A percentile compares a stretch with the other conserved stretches of the same genome.
Conservation (phyloP, 64 coral and sea anemone genomes). For the Dendronephthya gigantea region DNA sequence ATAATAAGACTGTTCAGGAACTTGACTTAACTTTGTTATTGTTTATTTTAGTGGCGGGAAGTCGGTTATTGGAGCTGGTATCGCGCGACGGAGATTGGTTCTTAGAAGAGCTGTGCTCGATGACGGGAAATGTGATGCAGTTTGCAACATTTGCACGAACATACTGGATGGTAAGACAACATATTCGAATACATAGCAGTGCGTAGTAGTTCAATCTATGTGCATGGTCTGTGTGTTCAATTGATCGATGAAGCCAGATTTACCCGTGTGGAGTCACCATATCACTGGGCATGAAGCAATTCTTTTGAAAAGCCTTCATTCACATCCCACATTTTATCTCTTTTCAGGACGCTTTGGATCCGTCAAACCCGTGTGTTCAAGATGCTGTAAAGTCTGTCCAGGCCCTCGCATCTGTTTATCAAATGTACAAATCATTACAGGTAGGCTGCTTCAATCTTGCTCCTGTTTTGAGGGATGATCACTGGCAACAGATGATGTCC, state of each 20-base stretch:
- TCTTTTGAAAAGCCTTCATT: neutral
- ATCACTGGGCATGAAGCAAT: too few relatives aligned
- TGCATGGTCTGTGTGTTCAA: too few relatives aligned
- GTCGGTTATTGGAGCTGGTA: constrained; percentile 63
- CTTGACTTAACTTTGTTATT: constrained; percentile 6
- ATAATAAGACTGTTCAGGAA: too few relatives aligned
- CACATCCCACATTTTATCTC: neutral
- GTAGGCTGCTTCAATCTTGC: neutral
- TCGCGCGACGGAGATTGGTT: constrained; percentile 98
- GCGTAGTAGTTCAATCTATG: too few relatives aligned
- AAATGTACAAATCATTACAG: constrained; percentile 9
- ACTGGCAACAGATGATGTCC: too few relatives aligned
- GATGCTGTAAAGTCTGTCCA: neutral
- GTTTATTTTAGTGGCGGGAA: constrained; percentile 58
- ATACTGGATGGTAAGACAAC: neutral
- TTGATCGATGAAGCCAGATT: too few relatives aligned
- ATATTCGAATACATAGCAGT: too few relatives aligned
- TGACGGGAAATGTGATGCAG: constrained; percentile 95
- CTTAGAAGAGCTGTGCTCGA: constrained; percentile 88
- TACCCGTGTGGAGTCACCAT: too few relatives aligned
- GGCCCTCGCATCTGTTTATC: neutral
- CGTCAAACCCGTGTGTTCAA: neutral
- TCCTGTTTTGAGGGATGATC: neutral
- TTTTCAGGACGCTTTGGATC: neutral
- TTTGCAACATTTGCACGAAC: constrained; percentile 59